A percentile compares a stretch with the other conserved stretches of the same genome.
Evolutionary conservation across 2,797 vertebrate genomes (phyloP).

Genomic region (Meda fulgida): DNA sequence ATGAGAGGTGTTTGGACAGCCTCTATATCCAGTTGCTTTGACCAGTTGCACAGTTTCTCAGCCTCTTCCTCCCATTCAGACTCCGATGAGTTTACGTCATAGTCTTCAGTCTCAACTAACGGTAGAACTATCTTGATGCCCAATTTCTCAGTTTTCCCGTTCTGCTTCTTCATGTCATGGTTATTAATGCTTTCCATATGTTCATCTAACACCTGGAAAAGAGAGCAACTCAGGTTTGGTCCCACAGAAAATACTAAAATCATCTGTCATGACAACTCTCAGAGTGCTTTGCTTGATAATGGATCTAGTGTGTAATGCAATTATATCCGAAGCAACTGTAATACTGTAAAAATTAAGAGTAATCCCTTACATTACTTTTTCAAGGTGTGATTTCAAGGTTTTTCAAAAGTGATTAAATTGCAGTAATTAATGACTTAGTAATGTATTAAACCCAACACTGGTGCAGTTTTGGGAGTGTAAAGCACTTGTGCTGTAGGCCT

Average conservation of each 20-base stretch:
- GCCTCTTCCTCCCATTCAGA: constrained; percentile 70
- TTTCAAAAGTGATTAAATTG: too few species aligned
- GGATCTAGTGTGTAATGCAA: too few species aligned
- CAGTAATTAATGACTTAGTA: too few species aligned
- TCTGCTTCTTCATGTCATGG: background rate
- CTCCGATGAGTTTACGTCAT: constrained; percentile 42
- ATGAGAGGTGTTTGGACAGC: constrained; percentile 1
- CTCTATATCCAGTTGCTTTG: constrained; percentile 63
- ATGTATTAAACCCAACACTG: too few species aligned
- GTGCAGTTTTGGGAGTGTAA: too few species aligned
- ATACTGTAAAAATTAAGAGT: too few species aligned
- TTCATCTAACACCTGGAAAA: constrained; percentile 2
- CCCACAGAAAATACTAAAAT: background rate
- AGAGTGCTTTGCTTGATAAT: background rate
- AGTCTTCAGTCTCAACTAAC: constrained; percentile 16
- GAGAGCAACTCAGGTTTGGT: background rate
- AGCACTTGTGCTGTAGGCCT: too few species aligned
- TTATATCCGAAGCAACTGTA: too few species aligned
- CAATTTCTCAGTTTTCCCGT: background rate
- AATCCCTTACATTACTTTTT: too few species aligned
- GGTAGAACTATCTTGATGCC: constrained; percentile 20
- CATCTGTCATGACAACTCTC: background rate
- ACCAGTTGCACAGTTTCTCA: constrained; percentile 64
- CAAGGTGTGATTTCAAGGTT: too few species aligned
- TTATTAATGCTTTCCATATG: background rate